Base-by-base conservation (phyloP, 2,113 vertebrate genomes). In the Micromys minutus region DNA sequence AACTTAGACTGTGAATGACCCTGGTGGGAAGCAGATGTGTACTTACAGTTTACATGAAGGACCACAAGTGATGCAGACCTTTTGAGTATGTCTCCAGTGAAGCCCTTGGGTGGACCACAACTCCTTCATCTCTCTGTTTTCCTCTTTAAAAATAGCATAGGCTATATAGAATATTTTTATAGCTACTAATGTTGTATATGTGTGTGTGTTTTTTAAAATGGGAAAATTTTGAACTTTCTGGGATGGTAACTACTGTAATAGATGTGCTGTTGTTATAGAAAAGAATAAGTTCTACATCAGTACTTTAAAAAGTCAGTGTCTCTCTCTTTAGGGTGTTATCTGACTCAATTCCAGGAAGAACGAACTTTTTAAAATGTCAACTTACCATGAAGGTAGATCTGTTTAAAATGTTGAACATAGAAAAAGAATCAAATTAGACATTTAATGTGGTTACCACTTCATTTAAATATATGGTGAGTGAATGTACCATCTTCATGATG, bases 61-160 rank as follows among this genome's bases (percentile, higher is more conserved):
- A 36, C 7, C 19, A 10, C 26, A 12, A 50, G 47, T 87, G 67
- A 36, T 52, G 26, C 34, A 71, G 12, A 71, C 12, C 10, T 4
- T 17, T 87, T 12, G 10, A 9, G 17, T 21, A 10, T 0, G 0
- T 69, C 22, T 6, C 7, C 22, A 2, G 19, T 24, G 63, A 55
- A 11, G 24, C 29, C 1, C 39, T 6, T 1, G 22, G 29, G 13
- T 31, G 31, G 72, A 26, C 0, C 0, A 11, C 7, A 22, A 59
- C 22, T 3, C 34, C 34, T 81, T 55, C 13, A 55, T n/a, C 22
- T 80, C 45, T 61, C 9, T 2, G 1, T 74, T 88, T 85, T 79
- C 8, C 36, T 65, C n/a, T 69, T 75, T 47, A 86, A 89, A 63
- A 7, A 17, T 79, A 50, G 11, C 1, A 31, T 34, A n/a, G 65